Percentiles rank a stretch among this genome's conserved stretches.
These are phyloP conservation scores for Heteromyza rotundicornis DNA, from an alignment of 2,888 invertebrate species.

Conservation along the genomic window DNA sequence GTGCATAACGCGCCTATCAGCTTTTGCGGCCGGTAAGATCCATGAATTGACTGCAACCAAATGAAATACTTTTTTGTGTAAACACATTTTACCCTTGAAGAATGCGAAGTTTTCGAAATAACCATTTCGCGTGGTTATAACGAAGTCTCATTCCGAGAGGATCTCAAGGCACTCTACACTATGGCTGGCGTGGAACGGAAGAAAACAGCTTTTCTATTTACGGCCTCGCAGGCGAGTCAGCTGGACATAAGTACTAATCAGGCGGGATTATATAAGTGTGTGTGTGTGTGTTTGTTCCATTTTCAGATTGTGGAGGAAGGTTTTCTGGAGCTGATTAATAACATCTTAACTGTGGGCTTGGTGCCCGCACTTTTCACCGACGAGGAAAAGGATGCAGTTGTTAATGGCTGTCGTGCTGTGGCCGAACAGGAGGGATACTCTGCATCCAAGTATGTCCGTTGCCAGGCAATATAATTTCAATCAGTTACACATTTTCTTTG, in stretches of 20 bases:
- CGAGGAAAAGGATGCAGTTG: constrained; percentile 85
- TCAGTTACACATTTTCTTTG: background rate
- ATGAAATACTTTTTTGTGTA: background rate
- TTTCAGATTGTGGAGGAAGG: constrained; percentile 75
- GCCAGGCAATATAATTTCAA: background rate
- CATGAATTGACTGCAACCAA: too few relatives aligned
- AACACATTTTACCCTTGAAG: constrained; percentile 54
- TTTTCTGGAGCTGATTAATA: constrained; percentile 89
- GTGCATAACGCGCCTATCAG: constrained; percentile 77
- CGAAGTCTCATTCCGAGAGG: constrained; percentile 83
- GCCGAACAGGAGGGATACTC: constrained; percentile 76
- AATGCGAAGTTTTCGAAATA: constrained; percentile 83
- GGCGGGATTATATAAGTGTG: too few relatives aligned
- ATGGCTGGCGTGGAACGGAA: constrained; percentile 80
- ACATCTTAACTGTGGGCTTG: constrained; percentile 87
- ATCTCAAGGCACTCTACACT: constrained; percentile 80
- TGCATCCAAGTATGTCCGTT: constrained; percentile 69
- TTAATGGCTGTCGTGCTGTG: constrained; percentile 72
- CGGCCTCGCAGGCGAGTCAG: constrained; percentile 72
- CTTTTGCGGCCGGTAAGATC: constrained; percentile 79
- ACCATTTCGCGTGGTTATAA: constrained; percentile 84
- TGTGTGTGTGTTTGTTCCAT: background rate
- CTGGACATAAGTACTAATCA: background rate
- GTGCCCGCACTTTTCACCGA: constrained; percentile 86
- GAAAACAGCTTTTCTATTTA: constrained; percentile 82